Evolutionary conservation across 1,140 invertebrate species (phyloP), one percentile per base, ranked within the genome.

Genomic region (Drosophila cardini): DNA sequence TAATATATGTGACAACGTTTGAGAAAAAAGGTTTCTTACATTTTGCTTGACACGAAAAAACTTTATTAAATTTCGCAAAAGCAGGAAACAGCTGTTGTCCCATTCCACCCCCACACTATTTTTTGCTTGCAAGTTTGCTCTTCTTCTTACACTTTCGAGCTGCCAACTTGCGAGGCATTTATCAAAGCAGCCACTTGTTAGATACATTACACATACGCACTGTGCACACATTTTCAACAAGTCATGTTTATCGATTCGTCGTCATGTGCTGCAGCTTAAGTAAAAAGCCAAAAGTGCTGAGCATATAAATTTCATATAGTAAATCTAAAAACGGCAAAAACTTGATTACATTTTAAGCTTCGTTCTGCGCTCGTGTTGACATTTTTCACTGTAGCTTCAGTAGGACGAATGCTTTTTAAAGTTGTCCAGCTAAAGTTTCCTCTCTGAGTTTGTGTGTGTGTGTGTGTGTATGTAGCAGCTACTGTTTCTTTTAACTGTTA

Each of bases 201-300:
- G 60, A 55, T 48, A 83, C 53, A 84, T 84, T 72, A 71, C 67
- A 67, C 72, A 84, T 79, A 83, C 80, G 80, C 80, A 76, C 42
- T 56, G 76, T 60, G 43, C 43, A 40, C 71, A 45, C 46, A 53
- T 40, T 72, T 70, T 78, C 72, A 78, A 76, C 61, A 76, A 78
- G 67, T 72, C 64, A 56, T 57, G 43, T 32, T 62, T 67, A 72
- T 72, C 61, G 67, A 62, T 76, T 78, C 50, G 38, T 16, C 30
- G 26, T 26, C 26, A 8, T 30, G 32, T 38, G 55, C 38, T 48
- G 46, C 45, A 18, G 58, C 32, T 43, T 56, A n/a, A 55, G 42
- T 36, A 52, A 46, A 46, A 61, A 56, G 60, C 46, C 61, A 38
- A 76, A 67, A 57, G 67, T 61, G 48, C 40, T 58, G 15, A 45